phyloP scores from a whole-genome alignment of 2,888 invertebrate species.

The Rhogogaster chlorosoma region DNA sequence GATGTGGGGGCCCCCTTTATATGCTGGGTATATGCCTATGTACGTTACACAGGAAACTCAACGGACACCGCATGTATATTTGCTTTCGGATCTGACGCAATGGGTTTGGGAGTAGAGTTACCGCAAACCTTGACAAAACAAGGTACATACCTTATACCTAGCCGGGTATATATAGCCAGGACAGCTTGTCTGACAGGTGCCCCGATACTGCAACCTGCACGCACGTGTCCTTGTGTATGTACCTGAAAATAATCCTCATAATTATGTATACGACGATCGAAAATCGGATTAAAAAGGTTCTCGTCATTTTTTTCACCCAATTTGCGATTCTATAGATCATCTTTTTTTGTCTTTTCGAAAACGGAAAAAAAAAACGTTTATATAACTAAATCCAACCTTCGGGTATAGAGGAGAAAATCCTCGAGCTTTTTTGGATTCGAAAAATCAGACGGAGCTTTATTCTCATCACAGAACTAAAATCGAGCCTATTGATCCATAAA shows the following conservation, averaged over 20 bases:
- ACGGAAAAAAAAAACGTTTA: too few species aligned
- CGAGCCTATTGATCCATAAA: too few species aligned
- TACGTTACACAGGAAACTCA: constrained; percentile 56
- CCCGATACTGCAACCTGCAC: background rate
- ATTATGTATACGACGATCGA: background rate
- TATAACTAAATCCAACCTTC: too few species aligned
- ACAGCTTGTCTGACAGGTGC: background rate
- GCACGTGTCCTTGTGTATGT: background rate
- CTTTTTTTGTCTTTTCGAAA: too few species aligned
- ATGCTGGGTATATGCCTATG: background rate
- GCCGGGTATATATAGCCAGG: background rate
- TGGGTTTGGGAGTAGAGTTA: constrained; percentile 54
- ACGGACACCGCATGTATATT: constrained; percentile 60
- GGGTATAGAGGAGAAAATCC: too few species aligned
- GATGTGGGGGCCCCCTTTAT: background rate
- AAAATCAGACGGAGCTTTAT: too few species aligned
- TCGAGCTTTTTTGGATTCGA: too few species aligned
- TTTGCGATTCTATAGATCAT: too few species aligned
- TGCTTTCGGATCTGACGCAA: constrained; percentile 61
- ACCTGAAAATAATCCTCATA: background rate
- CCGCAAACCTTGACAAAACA: constrained; percentile 46
- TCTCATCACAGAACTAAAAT: too few species aligned
- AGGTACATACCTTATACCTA: background rate
- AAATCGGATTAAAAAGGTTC: background rate
- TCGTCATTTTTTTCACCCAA: background rate